Base-by-base conservation (phyloP, 2,888 invertebrate species). In the Biston betularia region DNA sequence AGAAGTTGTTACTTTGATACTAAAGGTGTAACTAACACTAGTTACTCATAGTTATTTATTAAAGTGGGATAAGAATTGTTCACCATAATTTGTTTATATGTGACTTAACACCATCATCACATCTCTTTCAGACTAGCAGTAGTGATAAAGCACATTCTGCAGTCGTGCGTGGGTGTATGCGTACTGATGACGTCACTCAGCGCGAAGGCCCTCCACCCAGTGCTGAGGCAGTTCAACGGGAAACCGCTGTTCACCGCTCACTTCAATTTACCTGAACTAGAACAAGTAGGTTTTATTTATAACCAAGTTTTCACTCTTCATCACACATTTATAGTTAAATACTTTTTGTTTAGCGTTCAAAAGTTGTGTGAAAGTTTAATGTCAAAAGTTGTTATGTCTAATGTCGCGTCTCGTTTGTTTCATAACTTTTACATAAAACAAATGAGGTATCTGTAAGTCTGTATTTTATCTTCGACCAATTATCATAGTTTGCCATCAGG, bases 191-290 rank as follows among this genome's bases (percentile, higher is more conserved):
- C 94, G 69, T 85, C 93, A 65, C 73, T 85, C 0, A 81, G 82
- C 12, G 79, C 90, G 79, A 88, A 86, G 63, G 77, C 85, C 0
- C 74, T 94, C 0, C 93, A 94, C 63, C 89, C 89, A 0, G 82
- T 82, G 0, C 71, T 94, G 56, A 75, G 87, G 1, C 84, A 89
- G 77, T 89, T 91, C 70, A 86, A 79, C 46, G 93, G 93, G 15
- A 88, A 86, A 57, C 89, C 93, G 0, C 68, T 94, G 66, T 93
- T 91, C 70, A 92, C 93, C 0, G 89, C 90, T 5, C 91, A 92
- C 40, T 93, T 91, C 63, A 80, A 84, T 69, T 79, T 93, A 57
- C 86, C 87, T 0, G 90, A 92, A 15, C 68, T 93, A 12, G 83
- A 83, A 48, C 91, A 91, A 80, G 93, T 92, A n/a, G 40, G 48